These are phyloP conservation scores for Novumbra hubbsi DNA, from an alignment of 2,797 vertebrate species.

Conservation along the genomic window DNA sequence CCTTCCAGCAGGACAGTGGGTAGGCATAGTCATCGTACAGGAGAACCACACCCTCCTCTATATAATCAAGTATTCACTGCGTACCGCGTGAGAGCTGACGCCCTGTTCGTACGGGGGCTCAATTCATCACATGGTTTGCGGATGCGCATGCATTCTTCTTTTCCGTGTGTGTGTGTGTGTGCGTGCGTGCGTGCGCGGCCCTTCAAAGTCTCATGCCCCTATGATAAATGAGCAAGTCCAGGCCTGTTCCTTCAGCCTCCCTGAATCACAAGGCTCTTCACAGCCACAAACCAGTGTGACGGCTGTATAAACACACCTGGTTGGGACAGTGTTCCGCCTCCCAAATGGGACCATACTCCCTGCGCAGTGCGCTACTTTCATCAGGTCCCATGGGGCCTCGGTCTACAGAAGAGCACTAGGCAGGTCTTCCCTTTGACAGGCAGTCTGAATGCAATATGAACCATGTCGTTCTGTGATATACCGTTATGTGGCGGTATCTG, in stretches of 20 bases:
- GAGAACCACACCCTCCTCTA: conserved; percentile 58
- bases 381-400: neutral
- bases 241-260: conserved; percentile 58
- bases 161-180: conserved; percentile 16
- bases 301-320: conserved; percentile 64
- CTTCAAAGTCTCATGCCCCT: conserved; percentile 56
- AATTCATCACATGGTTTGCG: conserved; percentile 60
- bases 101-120: conserved; percentile 59
- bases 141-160: conserved; percentile 14
- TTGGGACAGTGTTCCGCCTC: conserved; percentile 26
- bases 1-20: conserved; percentile 29
- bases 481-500: conserved; percentile 25
- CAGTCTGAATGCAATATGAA: conserved; percentile 6
- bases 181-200: conserved; percentile 26
- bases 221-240: conserved; percentile 69
- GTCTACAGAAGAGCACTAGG: neutral
- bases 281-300: conserved; percentile 55
- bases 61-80: conserved; percentile 71
- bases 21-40: conserved; percentile 63
- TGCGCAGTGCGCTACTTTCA: neutral
- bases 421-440: neutral
- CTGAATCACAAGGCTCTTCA: conserved; percentile 55
- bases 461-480: conserved; percentile 1
- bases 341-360: neutral
- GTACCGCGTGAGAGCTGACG: conserved; percentile 58